Conservation (phyloP, 2,113 vertebrate genomes). For the Vidua macroura region DNA sequence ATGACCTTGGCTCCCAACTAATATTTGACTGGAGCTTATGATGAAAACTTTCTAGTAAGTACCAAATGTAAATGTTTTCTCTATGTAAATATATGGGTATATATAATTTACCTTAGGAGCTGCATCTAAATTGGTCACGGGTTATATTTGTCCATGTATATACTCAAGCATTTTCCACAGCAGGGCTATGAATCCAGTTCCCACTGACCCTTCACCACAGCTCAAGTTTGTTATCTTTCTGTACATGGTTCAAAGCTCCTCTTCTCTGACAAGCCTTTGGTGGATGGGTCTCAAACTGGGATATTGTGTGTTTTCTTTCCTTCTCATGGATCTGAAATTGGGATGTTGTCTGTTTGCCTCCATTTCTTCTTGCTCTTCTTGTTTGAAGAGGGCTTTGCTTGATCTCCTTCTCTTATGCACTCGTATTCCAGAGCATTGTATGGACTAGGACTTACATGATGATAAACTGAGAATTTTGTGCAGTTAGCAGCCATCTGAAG, state of each 20-base stretch:
- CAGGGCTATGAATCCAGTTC: neutral
- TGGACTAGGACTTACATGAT: neutral
- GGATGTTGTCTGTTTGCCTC: neutral
- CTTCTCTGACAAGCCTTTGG: constrained; percentile 45
- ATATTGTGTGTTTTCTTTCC: neutral
- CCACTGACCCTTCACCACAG: constrained; percentile 45
- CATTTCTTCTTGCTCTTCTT: neutral
- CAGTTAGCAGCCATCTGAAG: constrained; percentile 1
- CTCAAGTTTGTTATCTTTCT: constrained; percentile 66
- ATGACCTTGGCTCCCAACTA: neutral
- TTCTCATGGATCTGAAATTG: neutral
- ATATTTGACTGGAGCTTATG: neutral
- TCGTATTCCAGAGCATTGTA: neutral
- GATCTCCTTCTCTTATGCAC: neutral
- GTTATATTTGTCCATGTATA: neutral
- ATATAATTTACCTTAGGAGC: neutral
- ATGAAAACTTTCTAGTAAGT: neutral
- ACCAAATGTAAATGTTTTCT: neutral
- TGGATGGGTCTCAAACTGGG: constrained; percentile 31
- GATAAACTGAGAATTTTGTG: neutral
- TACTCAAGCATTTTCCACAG: neutral
- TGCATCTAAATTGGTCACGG: neutral
- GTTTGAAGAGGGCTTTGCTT: constrained; percentile 19
- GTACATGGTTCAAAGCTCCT: neutral
- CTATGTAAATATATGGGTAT: neutral